Percentiles rank a stretch among this genome's conserved stretches.
Evolutionary conservation across 2,113 vertebrate species (phyloP).

Genomic region (Heterochromis multidens): DNA sequence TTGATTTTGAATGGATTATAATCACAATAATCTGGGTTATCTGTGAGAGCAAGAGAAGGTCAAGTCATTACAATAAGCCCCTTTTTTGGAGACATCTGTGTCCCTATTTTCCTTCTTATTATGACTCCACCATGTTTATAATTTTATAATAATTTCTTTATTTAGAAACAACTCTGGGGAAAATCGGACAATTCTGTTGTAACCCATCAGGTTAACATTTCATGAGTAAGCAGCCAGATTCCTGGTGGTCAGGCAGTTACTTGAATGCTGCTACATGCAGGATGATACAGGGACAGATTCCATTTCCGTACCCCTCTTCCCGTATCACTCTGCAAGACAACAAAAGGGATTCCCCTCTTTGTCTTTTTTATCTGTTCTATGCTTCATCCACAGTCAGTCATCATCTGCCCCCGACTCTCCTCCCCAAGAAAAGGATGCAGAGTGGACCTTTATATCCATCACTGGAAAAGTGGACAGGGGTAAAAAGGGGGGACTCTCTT

Average conservation of each 20-base stretch:
- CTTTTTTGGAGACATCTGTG: neutral
- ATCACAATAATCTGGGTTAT: neutral
- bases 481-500: neutral
- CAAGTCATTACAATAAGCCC: neutral
- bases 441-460: constrained; percentile 26
- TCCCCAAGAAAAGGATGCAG: constrained; percentile 2
- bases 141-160: no score
- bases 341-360: neutral
- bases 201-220: neutral
- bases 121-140: neutral
- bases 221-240: neutral
- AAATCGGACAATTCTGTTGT: neutral
- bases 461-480: neutral
- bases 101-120: neutral
- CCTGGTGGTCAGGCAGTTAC: neutral
- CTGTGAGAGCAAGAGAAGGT: neutral
- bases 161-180: neutral
- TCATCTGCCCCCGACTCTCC: neutral
- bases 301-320: neutral
- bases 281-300: neutral
- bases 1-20: neutral
- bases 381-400: constrained; percentile 8
- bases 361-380: neutral
- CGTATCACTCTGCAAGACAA: constrained; percentile 9
- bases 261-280: neutral